Evolutionary conservation across 1,140 invertebrate genomes (phyloP), one percentile per base, ranked within the genome.

Genomic region (Hyposmocoma kahamanoa): DNA sequence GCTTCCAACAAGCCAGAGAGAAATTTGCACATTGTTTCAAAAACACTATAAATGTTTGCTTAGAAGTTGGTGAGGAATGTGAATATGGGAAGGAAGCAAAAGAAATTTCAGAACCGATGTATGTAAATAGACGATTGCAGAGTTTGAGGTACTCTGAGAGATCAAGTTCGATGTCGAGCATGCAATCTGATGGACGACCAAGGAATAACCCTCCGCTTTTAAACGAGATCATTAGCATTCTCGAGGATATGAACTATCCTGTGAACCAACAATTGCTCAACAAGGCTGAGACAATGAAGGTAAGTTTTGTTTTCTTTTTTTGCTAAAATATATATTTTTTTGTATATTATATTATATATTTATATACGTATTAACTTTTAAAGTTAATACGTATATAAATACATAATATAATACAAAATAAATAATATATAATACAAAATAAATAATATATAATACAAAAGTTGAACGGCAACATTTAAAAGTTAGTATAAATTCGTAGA

Each of bases 1-100:
- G 94, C 62, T 94, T 90, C 72, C 88, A 87, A 47, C 90, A 87
- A 59, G 95, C 95, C 0, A 84, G 93, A 21, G 90, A 92, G 28
- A 92, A 92, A 64, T 91, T 90, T 63, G 80, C 87, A 9, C 68
- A 87, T 18, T 91, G 89, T 61, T 86, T 90, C 50, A 88, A 89
- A 42, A 88, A 78, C 49, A 68, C 76, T 0, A 56, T 70, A 8
- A 72, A 72, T 38, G 55, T 82, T 1, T 72, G 42, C n/a, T 39
- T 72, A 6, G 84, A 75, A 43, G 54, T 73, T 4, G 47, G 58
- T 38, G 79, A 80, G 15, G 76, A 78, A 5, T 62, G 72, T 19
- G 75, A 79, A 24, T 82, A 77, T 20, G 73, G 67, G 1, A 73
- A 48, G 58, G 79, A 84, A 30, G 77, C 79, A 1, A 72, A 47